Evolutionary conservation across 2,888 invertebrate genomes (phyloP), one percentile per base, ranked within the genome.

Genomic region (Iselma pallidipennis): DNA sequence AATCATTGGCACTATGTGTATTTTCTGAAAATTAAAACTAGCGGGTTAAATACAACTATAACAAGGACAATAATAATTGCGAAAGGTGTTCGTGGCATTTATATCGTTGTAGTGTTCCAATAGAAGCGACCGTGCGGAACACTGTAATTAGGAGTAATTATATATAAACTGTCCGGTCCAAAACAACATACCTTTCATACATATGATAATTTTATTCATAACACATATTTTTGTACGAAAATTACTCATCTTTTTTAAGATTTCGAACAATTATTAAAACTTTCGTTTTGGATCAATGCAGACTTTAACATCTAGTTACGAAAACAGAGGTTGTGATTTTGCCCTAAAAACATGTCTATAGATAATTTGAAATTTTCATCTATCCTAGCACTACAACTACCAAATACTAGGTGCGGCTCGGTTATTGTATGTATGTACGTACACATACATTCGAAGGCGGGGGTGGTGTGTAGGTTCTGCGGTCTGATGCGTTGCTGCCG

Each of bases 401-500:
- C 6, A 25, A 16, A 16, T n/a, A n/a, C 7, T 16, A 37, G 45
- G 45, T 45, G 45, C 45, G 45, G 45, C 45, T 45, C 45, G 4
- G 12, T 45, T 45, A 45, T 45, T 45, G 21, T 42, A 9, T 19
- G 12, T 45, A 21, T 45, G 21, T 45, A 45, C 21, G 21, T 33
- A n/a, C 2, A 31, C 54, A 58, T 59, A 60, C 63, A 45, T 21
- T 7, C 21, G 21, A 45, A 45, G 45, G 56, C 28, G 56, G 56
- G 28, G 56, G 56, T 45, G 45, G 49, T 49, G 49, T 49, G 49
- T 56, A 49, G 56, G 42, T 49, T 54, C 49, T 56, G 56, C 45
- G 56, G 56, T 49, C 56, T 56, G 56, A 56, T 56, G 49, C 56
- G 56, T 33, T 56, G 33, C 48, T 54, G 50, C 10, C n/a, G 28